Evolutionary conservation across 2,113 vertebrate species (phyloP), one percentile per base, ranked within the genome.

Genomic region (Camarhynchus parvulus): DNA sequence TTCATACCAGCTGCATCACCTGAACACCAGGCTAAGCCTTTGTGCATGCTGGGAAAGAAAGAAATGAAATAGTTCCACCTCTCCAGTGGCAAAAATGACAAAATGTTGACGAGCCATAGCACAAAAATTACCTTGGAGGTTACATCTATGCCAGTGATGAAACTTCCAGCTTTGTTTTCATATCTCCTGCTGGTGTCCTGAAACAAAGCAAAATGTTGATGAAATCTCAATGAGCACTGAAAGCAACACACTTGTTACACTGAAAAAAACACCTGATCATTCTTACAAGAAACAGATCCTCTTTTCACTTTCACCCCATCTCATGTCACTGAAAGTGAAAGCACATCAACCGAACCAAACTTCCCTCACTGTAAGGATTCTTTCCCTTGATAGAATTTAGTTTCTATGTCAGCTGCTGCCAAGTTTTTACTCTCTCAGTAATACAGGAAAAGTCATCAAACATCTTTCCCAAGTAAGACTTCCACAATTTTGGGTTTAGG

Each of bases 141-240:
- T 37, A 99, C 99, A 78, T 99, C 99, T 18, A 99, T 99, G 37
- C 99, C 99, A 2, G 99, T 99, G 97, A 99, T 99, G 96, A 99
- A 99, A 15, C 99, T 98, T 47, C 99, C 99, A 20, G 99, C 99
- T 96, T 99, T 99, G 98, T 99, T 99, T 97, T 99, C 99, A 0
- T 99, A 99, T 10, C 99, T 97, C 75, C 99, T 98, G 47, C 98
- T 99, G 15, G 98, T 99, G 92, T 99, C 99, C 99, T 99, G 96
- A 76, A 95, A 89, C 73, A 94, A 97, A 88, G 53, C 73, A 62
- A 53, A 94, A 84, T 3, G 9, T 33, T 49, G 20, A 90, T 70
- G 87, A 95, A 90, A 86, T 64, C 76, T 87, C 76, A 61, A 4
- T 12, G 37, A 78, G 30, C 22, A 30, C 44, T 44, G 30, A 92